Base-by-base conservation (phyloP, 2,888 invertebrate species). In the Cosmia trapezina region DNA sequence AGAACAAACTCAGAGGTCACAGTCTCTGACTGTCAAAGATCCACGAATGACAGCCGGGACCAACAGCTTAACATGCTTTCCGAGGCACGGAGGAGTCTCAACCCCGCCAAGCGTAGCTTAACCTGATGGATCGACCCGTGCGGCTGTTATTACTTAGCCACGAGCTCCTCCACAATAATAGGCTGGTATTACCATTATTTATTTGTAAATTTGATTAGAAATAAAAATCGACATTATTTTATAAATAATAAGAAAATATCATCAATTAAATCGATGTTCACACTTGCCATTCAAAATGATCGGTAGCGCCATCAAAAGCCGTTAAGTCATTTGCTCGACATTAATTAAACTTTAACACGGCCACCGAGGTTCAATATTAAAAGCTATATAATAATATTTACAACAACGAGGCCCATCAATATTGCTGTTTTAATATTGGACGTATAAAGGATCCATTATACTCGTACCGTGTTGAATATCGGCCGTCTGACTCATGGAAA, bases 401-500 rank as follows among this genome's bases (percentile, higher is more conserved):
- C 65, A 75, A 79, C 75, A 71, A 68, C 65, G 60, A 49, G 6
- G n/a, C 33, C 69, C 76, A 83, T 83, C 84, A 86, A 85, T 85
- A 78, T 86, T 62, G 75, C 62, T 70, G 81, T 78, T 86, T 86
- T 85, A 85, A 86, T 85, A 85, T 83, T 41, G 64, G 37, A 61
- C 64, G 69, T 57, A 76, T 74, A 77, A 83, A 81, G 59, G 76
- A 56, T 49, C 56, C 60, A 65, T 71, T 79, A 70, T 67, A 64
- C 14, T 56, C n/a, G 14, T 57, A 28, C 11, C 22, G 45, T 43
- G 47, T 56, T 53, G 53, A 62, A 63, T 70, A 84, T 74, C 41
- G 62, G 54, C 12, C 45, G 28, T 14, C 41, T 80, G 53, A 74
- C 47, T 33, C 51, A 56, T 43, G 54, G 8, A 33, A 73, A 73